Evolutionary conservation across 2,113 vertebrate species (phyloP).

Genomic region (Probosciger aterrimus): DNA sequence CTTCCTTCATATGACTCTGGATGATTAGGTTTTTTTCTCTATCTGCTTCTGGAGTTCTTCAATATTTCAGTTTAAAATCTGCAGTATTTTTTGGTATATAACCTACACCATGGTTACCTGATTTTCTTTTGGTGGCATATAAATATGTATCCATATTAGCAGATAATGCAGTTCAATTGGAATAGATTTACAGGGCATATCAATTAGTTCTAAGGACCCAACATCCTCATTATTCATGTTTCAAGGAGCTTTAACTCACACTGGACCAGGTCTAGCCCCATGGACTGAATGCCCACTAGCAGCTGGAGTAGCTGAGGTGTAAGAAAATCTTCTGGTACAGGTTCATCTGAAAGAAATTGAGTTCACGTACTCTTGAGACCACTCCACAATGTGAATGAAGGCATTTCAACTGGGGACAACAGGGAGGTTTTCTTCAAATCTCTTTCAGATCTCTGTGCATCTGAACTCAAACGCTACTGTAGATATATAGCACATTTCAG

Average conservation of each 20-base stretch:
- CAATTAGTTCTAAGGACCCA: neutral
- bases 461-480: neutral
- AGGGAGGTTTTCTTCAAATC: neutral
- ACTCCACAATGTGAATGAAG: neutral
- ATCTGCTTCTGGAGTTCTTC: neutral
- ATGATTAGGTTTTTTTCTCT: neutral
- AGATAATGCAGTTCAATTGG: neutral
- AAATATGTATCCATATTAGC: neutral
- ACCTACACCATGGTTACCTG: neutral
- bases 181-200: neutral
- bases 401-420: neutral
- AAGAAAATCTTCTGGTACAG: neutral
- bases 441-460: neutral
- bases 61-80: neutral
- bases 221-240: neutral
- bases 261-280: neutral
- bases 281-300: neutral
- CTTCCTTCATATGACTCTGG: neutral
- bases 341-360: neutral
- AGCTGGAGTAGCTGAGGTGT: neutral
- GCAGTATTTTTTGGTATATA: neutral
- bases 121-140: neutral
- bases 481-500: neutral
- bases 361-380: neutral
- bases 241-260: neutral